phyloP scores from a whole-genome alignment of 1,140 invertebrate species.

The fruit fly (Drosophila melanogaster) region DNA sequence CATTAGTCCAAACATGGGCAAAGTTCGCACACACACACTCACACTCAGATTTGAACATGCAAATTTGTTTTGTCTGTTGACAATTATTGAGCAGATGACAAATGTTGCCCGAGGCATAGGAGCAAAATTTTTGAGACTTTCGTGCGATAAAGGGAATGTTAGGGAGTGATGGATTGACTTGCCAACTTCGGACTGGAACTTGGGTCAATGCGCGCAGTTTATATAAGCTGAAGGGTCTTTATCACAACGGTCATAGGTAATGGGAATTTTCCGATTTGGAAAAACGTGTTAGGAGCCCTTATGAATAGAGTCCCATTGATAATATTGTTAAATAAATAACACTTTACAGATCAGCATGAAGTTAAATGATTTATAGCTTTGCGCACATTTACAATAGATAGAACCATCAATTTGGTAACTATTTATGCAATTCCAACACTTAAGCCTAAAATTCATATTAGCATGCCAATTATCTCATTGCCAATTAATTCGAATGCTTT shows the following conservation, averaged over 20 bases:
- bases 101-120: slow-evolving; percentile 39
- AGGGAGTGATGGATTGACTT: slow-evolving; percentile 33
- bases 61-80: slow-evolving; percentile 51
- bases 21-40: slow-evolving; percentile 19
- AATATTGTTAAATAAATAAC: background rate
- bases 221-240: slow-evolving; percentile 2
- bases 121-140: slow-evolving; percentile 22
- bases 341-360: background rate
- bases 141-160: background rate
- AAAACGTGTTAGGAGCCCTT: background rate
- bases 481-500: too few species aligned
- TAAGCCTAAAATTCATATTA: too few species aligned
- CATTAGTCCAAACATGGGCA: slow-evolving; percentile 45
- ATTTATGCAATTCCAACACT: too few species aligned
- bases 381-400: background rate
- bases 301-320: slow-evolving; percentile 1
- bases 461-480: too few species aligned
- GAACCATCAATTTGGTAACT: too few species aligned
- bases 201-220: slow-evolving; percentile 16
- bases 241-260: background rate
- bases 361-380: background rate
- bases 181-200: background rate
- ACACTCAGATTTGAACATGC: slow-evolving; percentile 9
- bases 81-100: slow-evolving; percentile 79
- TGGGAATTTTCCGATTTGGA: background rate